phyloP scores from a whole-genome alignment of 1,140 invertebrate species.

The Drosophila varians region DNA sequence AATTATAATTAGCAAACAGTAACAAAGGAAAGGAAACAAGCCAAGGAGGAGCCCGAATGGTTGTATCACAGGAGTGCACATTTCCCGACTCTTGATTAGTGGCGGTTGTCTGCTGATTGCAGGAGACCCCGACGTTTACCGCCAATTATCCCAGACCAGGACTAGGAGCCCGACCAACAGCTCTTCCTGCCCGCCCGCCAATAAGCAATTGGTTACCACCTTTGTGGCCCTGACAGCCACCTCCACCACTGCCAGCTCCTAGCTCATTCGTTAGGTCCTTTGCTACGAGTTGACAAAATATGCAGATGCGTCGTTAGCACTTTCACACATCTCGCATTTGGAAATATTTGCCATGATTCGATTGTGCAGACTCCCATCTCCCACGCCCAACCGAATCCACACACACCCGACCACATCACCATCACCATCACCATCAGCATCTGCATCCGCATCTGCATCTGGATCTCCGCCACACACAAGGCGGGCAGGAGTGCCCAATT shows the following conservation, averaged over 20 bases:
- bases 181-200: constrained; percentile 13
- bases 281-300: constrained; percentile 69
- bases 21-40: constrained; percentile 4
- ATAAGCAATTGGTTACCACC: constrained; percentile 77
- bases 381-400: constrained; percentile 1
- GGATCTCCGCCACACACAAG: constrained; percentile 1
- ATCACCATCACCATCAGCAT: constrained; percentile 14
- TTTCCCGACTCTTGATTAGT: constrained; percentile 27
- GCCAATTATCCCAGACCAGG: constrained; percentile 33
- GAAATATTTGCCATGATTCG: constrained; percentile 79
- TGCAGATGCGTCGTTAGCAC: constrained; percentile 71
- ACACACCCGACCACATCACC: constrained; percentile 1
- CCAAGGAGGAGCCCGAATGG: neutral
- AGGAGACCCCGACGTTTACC: constrained; percentile 5
- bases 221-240: constrained; percentile 63
- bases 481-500: constrained; percentile 43
- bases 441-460: constrained; percentile 20
- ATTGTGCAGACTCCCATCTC: constrained; percentile 55
- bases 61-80: neutral
- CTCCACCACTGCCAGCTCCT: constrained; percentile 13
- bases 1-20: constrained; percentile 59
- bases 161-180: neutral
- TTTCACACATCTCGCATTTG: constrained; percentile 31
- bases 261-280: constrained; percentile 53
- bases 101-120: constrained; percentile 39